Conservation (phyloP, 2,888 invertebrate species). For the Zaprionus bogoriensis region DNA sequence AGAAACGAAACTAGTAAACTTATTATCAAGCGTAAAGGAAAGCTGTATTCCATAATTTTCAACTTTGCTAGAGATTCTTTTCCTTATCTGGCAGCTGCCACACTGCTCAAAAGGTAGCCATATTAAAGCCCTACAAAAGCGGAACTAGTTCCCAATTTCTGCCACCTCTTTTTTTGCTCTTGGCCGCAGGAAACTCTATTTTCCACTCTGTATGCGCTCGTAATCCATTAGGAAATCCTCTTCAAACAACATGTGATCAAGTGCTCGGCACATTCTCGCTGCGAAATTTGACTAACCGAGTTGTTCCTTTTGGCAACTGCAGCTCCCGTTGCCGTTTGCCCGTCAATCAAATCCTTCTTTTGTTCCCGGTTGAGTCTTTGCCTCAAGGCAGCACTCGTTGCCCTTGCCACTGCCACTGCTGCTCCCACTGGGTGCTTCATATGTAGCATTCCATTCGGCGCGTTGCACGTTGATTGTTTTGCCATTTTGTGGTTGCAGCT, state of each 20-base stretch:
- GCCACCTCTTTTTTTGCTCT: background rate
- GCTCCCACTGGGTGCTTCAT: background rate
- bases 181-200: background rate
- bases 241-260: conserved; percentile 15
- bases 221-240: conserved; percentile 18
- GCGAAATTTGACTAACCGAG: conserved; percentile 32
- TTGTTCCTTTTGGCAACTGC: conserved; percentile 11
- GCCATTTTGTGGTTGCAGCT: conserved; percentile 67
- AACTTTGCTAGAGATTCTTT: background rate
- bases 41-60: no score
- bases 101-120: no score
- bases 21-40: no score
- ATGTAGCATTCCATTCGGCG: conserved; percentile 37
- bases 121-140: background rate
- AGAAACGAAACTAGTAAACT: no score
- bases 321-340: conserved; percentile 5
- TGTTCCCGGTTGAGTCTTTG: conserved; percentile 4
- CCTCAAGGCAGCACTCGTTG: conserved; percentile 2
- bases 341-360: conserved; percentile 28
- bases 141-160: background rate
- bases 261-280: background rate
- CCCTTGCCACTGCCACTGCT: background rate
- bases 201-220: background rate
- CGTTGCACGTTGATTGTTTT: conserved; percentile 72
- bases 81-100: background rate